Base-by-base conservation (phyloP, 2,888 invertebrate species). In the Drosophila ezoana region DNA sequence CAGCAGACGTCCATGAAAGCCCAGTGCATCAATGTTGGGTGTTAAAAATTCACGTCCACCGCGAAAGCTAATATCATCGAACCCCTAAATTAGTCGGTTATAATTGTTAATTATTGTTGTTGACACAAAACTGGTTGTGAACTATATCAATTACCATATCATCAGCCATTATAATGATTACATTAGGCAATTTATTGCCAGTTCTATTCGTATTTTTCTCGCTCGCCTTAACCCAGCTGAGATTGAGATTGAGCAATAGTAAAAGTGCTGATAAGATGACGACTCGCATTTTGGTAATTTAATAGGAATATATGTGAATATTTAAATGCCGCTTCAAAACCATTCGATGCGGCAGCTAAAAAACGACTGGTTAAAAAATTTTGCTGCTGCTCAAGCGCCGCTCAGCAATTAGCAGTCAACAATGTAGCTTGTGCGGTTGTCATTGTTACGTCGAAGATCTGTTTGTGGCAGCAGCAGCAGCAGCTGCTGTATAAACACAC, bases 21-120 rank as follows among this genome's bases (percentile, higher is more conserved):
- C 98, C 72, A 98, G 90, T 0, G 96, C 95, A 91, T 98, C 98
- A 61, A 98, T 96, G 90, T 98, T 98, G 0, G 98, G 98, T 0
- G 98, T 98, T 45, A 95, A 94, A 81, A 97, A 97, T 93, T 98
- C 96, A 78, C 95, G 94, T 0, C 96, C 96, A 0, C 98, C 98
- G 86, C 97, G 98, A 90, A 97, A 98, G 56, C 97, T 95, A 5
- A 98, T 96, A 91, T 98, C 98, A 90, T 98, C 96, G 95, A 97
- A 97, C 10, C 98, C 98, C 98, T 98, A 3, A 9, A 51, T 35
- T 51, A 20, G 11, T n/a, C 11, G 14, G 6, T 38, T 20, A 20
- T 32, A 16, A 45, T 5, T 28, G 18, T 48, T 20, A 52, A 8
- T 56, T 52, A 52, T n/a, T 44, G 16, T 1, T 23, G 20, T 44